Conservation (phyloP, 2,113 vertebrate species). For the Prionailurus viverrinus region DNA sequence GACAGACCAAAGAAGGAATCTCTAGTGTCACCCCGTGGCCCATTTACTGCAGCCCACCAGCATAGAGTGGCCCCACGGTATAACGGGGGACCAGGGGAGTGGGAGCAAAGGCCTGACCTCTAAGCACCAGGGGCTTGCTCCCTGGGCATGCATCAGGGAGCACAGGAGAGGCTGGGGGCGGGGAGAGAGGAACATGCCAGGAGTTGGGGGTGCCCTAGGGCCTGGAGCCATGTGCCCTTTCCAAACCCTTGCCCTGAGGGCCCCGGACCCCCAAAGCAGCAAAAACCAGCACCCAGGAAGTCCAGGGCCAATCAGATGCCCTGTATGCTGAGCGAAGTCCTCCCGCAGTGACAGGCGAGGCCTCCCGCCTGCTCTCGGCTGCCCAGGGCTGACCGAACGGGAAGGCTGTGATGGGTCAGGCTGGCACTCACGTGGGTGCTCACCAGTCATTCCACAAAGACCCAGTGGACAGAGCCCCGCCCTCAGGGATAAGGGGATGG, state of each 20-base stretch:
- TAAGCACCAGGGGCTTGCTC: background rate
- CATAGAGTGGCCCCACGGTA: background rate
- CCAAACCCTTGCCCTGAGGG: background rate
- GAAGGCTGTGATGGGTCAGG: background rate
- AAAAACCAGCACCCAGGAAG: background rate
- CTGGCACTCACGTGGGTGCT: background rate
- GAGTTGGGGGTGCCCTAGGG: background rate
- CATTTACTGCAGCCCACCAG: accelerated
- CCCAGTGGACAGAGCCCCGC: background rate
- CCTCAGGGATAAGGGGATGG: background rate
- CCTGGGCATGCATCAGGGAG: no score
- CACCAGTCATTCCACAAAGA: background rate
- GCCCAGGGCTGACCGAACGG: background rate
- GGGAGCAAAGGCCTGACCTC: background rate
- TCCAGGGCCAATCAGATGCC: background rate
- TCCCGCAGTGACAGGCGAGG: background rate
- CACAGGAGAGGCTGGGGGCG: background rate
- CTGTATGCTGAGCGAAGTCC: background rate
- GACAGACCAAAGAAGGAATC: background rate
- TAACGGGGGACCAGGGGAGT: no score
- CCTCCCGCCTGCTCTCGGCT: background rate
- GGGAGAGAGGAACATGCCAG: background rate
- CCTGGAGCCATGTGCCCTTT: background rate
- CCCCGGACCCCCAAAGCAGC: background rate
- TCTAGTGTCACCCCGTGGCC: background rate